Evolutionary conservation across 92 coral and sea anemone genomes (phyloP).

Genomic region (Pocillopora grandis): DNA sequence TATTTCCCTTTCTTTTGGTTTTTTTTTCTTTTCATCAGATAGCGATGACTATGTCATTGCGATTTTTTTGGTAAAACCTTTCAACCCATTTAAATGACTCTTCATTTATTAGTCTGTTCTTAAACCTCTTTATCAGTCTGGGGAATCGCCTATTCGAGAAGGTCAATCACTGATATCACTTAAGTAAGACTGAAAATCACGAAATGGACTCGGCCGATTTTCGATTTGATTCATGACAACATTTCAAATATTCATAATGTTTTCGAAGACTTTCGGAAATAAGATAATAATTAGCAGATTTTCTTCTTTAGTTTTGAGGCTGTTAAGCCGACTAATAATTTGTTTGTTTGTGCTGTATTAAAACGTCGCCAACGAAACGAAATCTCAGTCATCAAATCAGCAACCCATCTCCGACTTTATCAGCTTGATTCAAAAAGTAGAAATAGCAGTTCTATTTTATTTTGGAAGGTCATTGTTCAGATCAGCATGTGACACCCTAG

Average conservation of each 20-base stretch:
- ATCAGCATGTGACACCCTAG: background rate
- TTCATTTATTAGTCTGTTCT: background rate
- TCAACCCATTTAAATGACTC: background rate
- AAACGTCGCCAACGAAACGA: background rate
- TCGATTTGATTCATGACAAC: background rate
- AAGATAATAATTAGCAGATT: constrained; percentile 2
- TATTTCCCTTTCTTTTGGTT: background rate
- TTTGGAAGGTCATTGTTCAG: background rate
- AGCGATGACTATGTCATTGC: background rate
- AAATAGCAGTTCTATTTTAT: background rate
- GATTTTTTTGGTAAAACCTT: background rate
- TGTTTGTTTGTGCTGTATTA: background rate
- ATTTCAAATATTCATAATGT: constrained; percentile 29
- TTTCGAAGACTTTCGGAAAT: background rate
- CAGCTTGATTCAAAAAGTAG: background rate
- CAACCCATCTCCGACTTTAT: background rate
- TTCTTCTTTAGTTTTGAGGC: background rate
- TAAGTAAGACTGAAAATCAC: background rate
- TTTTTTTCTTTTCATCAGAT: background rate
- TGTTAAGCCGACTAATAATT: background rate
- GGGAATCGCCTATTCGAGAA: background rate
- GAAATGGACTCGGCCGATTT: background rate
- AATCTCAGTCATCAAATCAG: background rate
- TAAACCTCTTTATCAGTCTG: background rate
- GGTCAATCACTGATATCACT: background rate